These are phyloP conservation scores for Gallirallus australis DNA, from an alignment of 2,797 vertebrate genomes.

Conservation along the genomic window DNA sequence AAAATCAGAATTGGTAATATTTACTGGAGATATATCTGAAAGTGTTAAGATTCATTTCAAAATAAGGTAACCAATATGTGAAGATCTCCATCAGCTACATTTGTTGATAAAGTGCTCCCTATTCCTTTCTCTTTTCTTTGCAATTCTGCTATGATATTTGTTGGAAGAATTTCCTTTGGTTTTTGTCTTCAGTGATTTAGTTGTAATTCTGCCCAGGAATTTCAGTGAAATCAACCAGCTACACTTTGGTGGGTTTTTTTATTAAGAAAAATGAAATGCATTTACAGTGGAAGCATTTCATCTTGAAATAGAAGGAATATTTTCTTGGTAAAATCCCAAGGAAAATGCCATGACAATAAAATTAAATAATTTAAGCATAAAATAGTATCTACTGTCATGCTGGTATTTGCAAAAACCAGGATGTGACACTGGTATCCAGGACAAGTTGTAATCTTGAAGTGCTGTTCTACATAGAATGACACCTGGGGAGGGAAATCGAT, in stretches of 20 bases:
- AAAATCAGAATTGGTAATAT: neutral
- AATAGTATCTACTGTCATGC: neutral
- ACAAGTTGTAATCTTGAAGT: neutral
- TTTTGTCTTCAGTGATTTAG: neutral
- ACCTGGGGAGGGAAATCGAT: neutral
- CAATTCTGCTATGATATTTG: neutral
- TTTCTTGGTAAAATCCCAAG: neutral
- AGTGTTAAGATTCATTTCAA: constrained; percentile 14
- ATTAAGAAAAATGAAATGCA: neutral
- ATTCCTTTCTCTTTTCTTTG: neutral
- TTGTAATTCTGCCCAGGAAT: neutral
- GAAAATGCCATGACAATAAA: neutral
- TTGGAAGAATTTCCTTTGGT: neutral
- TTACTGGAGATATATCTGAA: neutral
- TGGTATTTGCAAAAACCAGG: neutral
- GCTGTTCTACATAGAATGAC: neutral
- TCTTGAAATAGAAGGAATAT: neutral
- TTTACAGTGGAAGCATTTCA: neutral
- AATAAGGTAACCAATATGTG: neutral
- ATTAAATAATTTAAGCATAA: neutral
- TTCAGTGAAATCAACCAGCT: neutral
- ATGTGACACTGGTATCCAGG: neutral
- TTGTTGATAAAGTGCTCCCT: neutral
- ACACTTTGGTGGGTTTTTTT: neutral
- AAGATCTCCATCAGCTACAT: neutral